Conservation (phyloP, 2,888 invertebrate species). For the Phytoseiulus persimilis region DNA sequence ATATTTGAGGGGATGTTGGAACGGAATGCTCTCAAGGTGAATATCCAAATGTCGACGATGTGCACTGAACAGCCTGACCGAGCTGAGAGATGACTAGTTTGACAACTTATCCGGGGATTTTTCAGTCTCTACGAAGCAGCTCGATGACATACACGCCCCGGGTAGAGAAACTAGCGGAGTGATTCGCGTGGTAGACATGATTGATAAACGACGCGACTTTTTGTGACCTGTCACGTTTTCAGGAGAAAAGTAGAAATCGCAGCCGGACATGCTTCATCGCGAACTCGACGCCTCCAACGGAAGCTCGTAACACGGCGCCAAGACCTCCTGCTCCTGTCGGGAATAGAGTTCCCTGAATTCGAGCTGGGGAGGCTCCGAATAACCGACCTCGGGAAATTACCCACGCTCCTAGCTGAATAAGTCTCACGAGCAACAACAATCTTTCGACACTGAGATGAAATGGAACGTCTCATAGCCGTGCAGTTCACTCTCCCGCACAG, state of each 20-base stretch:
- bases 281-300: not conserved
- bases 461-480: not conserved
- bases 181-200: not conserved
- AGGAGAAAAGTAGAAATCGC: not conserved
- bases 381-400: too few species aligned
- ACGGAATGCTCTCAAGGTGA: not conserved
- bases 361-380: not conserved
- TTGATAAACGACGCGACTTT: not conserved
- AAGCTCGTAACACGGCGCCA: not conserved
- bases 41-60: not conserved
- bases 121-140: not conserved
- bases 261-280: not conserved
- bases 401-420: too few species aligned
- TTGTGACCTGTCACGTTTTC: not conserved
- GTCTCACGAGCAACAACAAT: too few species aligned
- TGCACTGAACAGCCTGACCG: not conserved
- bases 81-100: not conserved
- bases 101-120: not conserved
- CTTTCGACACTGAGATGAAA: not conserved
- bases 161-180: not conserved
- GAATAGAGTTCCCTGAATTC: not conserved
- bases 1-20: not conserved
- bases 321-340: not conserved
- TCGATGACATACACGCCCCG: not conserved
- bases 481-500: not conserved